These are phyloP conservation scores for Sceloporus undulatus DNA, from an alignment of 2,113 vertebrate genomes.

Conservation along the genomic window DNA sequence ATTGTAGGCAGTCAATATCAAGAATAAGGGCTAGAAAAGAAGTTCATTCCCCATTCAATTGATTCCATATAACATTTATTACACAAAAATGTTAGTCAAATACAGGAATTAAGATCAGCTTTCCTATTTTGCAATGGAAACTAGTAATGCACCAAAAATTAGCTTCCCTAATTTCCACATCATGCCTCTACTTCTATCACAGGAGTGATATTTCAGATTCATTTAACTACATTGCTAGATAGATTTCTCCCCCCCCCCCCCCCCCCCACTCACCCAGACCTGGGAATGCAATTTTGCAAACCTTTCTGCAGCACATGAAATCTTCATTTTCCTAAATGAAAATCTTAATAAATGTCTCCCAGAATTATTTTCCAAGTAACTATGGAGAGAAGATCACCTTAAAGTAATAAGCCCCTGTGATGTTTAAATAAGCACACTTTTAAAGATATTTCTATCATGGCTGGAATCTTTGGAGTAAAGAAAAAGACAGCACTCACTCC, in stretches of 20 bases:
- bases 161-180: conserved; percentile 68
- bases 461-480: neutral
- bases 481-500: too few relatives aligned
- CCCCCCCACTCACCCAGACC: neutral
- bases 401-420: conserved; percentile 37
- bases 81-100: conserved; percentile 69
- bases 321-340: conserved; percentile 49
- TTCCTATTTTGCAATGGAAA: conserved; percentile 60
- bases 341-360: conserved; percentile 50
- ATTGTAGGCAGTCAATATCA: conserved; percentile 12
- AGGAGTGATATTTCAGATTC: conserved; percentile 63
- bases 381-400: neutral
- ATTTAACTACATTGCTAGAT: conserved; percentile 38
- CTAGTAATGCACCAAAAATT: conserved; percentile 62
- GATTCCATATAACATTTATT: conserved; percentile 67
- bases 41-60: conserved; percentile 58
- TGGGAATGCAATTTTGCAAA: conserved; percentile 57
- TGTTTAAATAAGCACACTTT: conserved; percentile 10
- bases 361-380: conserved; percentile 50
- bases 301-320: conserved; percentile 32
- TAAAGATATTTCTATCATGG: neutral
- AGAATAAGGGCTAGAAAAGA: conserved; percentile 24
- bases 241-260: conserved; percentile 27
- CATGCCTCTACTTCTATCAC: conserved; percentile 52
- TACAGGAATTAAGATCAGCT: conserved; percentile 66